Evolutionary conservation across 2,113 vertebrate genomes (phyloP).

Genomic region (Brienomyrus brachyistius): DNA sequence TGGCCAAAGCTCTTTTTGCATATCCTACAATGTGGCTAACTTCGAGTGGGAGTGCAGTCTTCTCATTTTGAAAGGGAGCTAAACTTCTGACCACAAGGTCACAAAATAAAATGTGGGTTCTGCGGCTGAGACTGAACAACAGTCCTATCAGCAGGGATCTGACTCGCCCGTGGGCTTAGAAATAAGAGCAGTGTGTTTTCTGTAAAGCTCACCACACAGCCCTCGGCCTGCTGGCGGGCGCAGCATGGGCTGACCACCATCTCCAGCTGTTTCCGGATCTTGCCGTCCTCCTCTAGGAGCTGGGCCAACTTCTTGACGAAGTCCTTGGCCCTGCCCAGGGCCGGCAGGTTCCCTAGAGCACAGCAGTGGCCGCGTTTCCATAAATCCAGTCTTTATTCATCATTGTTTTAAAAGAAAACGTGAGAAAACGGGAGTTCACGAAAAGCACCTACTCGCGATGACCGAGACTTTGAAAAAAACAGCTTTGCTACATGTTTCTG

Average conservation of each 20-base stretch:
- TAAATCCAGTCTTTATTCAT: too few relatives aligned
- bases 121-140: not conserved
- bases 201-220: constrained; percentile 68
- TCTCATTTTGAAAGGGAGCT: not conserved
- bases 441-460: constrained; percentile 82
- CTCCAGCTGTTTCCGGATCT: constrained; percentile 78
- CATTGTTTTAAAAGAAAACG: not conserved
- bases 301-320: constrained; percentile 98
- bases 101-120: not conserved
- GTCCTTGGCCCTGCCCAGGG: constrained; percentile 96
- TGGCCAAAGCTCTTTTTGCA: not conserved
- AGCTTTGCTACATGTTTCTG: constrained; percentile 87
- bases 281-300: constrained; percentile 92
- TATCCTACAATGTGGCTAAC: not conserved
- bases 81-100: not conserved
- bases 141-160: not conserved
- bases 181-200: not conserved
- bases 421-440: not conserved
- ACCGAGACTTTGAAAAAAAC: constrained; percentile 98
- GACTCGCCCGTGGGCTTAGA: not conserved
- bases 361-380: not conserved
- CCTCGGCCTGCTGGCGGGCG: constrained; percentile 75
- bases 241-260: constrained; percentile 71
- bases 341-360: constrained; percentile 80
- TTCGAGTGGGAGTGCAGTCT: not conserved